These are phyloP conservation scores for Eumeta japonica DNA, from an alignment of 1,140 invertebrate species.

Conservation along the genomic window DNA sequence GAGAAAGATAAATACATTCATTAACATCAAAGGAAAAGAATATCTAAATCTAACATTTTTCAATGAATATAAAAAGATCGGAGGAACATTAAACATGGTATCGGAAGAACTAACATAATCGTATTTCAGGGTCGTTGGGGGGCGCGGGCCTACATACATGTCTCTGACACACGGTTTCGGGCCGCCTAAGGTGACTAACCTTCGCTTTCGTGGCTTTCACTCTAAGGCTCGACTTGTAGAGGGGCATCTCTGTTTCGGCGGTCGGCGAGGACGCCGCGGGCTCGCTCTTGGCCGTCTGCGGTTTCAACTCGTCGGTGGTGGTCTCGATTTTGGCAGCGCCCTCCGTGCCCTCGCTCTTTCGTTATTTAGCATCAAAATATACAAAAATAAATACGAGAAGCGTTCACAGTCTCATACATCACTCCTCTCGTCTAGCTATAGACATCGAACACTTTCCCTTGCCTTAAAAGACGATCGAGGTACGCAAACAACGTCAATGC, in stretches of 20 bases:
- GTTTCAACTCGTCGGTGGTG: conserved; percentile 45
- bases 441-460: too few relatives aligned
- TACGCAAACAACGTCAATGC: too few relatives aligned
- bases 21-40: conserved; percentile 17
- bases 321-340: conserved; percentile 46
- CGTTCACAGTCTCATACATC: conserved; percentile 19
- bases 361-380: conserved; percentile 45
- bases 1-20: conserved; percentile 31
- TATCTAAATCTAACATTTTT: conserved; percentile 11
- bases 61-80: background rate
- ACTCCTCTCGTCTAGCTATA: too few relatives aligned
- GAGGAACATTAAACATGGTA: background rate
- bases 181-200: too few relatives aligned
- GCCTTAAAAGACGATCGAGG: too few relatives aligned
- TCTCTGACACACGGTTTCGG: too few relatives aligned
- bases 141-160: too few relatives aligned
- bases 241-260: conserved; percentile 49
- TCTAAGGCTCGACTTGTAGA: conserved; percentile 54
- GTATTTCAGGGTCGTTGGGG: too few relatives aligned
- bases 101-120: background rate
- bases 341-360: conserved; percentile 30
- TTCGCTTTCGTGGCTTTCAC: conserved; percentile 36
- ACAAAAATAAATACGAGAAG: conserved; percentile 44
- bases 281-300: conserved; percentile 10
- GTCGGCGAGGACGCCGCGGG: conserved; percentile 14